Evolutionary conservation across 2,888 invertebrate species (phyloP).

Genomic region (Pristionchus japonicus): DNA sequence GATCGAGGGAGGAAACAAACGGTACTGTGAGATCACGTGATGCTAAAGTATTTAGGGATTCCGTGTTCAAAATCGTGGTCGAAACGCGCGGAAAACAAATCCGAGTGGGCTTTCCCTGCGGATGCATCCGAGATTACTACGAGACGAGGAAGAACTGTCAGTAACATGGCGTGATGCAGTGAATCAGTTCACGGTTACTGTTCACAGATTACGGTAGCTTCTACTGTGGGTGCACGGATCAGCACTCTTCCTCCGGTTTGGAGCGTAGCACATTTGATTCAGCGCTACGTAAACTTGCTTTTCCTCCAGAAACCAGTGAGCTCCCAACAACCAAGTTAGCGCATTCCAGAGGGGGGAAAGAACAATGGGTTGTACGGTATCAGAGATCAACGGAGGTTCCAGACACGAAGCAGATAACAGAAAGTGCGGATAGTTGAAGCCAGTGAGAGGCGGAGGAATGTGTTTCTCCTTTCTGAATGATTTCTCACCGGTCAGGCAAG

Average conservation of each 20-base stretch:
- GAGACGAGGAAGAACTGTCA: background rate
- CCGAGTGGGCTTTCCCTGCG: background rate
- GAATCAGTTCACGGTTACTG: background rate
- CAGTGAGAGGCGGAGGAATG: background rate
- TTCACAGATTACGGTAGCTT: background rate
- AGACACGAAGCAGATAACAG: background rate
- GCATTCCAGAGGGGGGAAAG: background rate
- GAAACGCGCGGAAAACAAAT: background rate
- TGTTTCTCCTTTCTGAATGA: background rate
- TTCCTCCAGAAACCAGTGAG: background rate
- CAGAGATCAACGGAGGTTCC: background rate
- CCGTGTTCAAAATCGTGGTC: background rate
- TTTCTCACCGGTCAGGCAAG: background rate
- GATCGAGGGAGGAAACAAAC: background rate
- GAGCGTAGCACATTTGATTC: background rate
- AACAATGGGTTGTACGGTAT: background rate
- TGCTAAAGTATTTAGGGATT: background rate
- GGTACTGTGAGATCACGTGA: background rate
- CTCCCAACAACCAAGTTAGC: background rate
- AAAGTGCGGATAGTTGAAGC: too few relatives aligned
- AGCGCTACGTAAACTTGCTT: background rate
- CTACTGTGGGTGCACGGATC: background rate
- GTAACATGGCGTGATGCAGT: background rate
- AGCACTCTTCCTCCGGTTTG: background rate
- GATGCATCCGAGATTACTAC: background rate